Base-by-base conservation (phyloP, 1,140 invertebrate genomes). In the Stratiolaelaps scimitus region DNA sequence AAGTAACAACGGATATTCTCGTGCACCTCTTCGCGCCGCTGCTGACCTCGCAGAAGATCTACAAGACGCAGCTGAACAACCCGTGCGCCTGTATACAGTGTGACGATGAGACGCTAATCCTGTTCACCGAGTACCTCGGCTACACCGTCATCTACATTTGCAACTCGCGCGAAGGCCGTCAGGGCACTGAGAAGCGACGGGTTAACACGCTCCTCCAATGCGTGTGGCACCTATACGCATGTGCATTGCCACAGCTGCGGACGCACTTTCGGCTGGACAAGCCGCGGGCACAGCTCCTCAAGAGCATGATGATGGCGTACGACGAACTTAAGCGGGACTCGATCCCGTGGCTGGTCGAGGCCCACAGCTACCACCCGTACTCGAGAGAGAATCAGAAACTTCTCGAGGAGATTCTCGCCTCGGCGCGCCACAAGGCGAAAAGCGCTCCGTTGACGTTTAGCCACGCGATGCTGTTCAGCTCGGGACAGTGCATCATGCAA, bases 151-250 rank as follows among this genome's bases (percentile, higher is more conserved):
- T 60, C 53, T 60, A 60, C 53, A 60, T 60, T 5, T 60, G 53
- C 53, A 60, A 60, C 23, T 60, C 53, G 53, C 17, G 13, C 10
- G 53, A 60, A 26, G 34, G 53, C 53, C 26, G 53, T 17, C 53
- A 60, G 34, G 53, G 53, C 23, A 60, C 53, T 15, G 53, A 60
- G 23, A 60, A 60, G 23, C 53, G 53, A 6, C 53, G 53, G 1
- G 53, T 60, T 34, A 60, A 60, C 53, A 60, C 53, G 15, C 53
- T 60, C 26, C 53, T 60, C 13, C 53, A 60, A 60, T 60, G 53
- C 53, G 53, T 60, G 6, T 60, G 53, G 53, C 53, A 60, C 10
- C 23, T 60, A 13, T 60, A 60, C 20, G 53, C 53, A 17, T 60
- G 53, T 60, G 53, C 53, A 34, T 10, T 60, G 2, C 53, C 53